Base-by-base conservation (phyloP, 2,797 vertebrate genomes). In the Mergus octosetaceus region DNA sequence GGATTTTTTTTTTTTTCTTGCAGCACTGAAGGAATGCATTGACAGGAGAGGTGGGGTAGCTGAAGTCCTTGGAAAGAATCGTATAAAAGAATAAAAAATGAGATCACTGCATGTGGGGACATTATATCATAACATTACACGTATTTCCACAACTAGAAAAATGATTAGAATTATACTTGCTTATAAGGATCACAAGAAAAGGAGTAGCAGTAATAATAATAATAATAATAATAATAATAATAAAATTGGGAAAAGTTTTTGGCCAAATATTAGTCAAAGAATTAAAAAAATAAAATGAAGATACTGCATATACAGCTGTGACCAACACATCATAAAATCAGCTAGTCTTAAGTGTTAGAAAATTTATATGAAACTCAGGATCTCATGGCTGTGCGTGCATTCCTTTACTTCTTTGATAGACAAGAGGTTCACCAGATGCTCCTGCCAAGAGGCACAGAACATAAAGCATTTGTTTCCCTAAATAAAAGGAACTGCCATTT, bases 1-100 rank as follows among this genome's bases (percentile, higher is more conserved):
- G 82, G 58, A 87, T 47, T 21, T 47, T 81, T 16, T 10, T 71
- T 95, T 76, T 82, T 96, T 96, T 96, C 93, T 95, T 88, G 32
- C n/a, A 70, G 36, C 47, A 32, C 65, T 87, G 78, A 95, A 85
- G 90, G 85, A 92, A 94, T 54, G 7, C 43, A 53, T 79, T 92
- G 57, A 91, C 28, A 36, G 77, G 66, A 97, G 54, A 66, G 38
- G 28, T 69, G 47, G 41, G 21, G 19, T 89, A 86, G 62, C 43
- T 92, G 49, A 89, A 88, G 56, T 54, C 5, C 34, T 9, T 58
- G 38, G 86, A 76, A 94, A 90, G 73, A 86, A 45, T 79, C 72
- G 13, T 69, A 10, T 32, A 56, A 60, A 47, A 83, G 72, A 96
- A 94, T 87, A 92, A 96, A 96, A 91, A 69, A 73, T 82, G n/a